phyloP scores from a whole-genome alignment of 2,797 vertebrate species.

The Capromys pilorides region DNA sequence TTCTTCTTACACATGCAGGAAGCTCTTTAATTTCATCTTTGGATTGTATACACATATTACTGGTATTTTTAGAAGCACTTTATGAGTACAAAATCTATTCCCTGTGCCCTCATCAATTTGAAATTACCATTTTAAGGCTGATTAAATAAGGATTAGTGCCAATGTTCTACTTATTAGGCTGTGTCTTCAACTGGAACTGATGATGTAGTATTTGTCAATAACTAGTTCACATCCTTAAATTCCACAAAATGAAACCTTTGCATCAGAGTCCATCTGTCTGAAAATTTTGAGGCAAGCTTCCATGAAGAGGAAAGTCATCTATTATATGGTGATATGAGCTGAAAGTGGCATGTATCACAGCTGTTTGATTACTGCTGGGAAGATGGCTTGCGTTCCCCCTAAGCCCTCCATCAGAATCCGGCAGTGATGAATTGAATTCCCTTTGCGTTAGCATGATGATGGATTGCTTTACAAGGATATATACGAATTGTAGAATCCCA shows the following conservation, averaged over 20 bases:
- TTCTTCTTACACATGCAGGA: slow-evolving; percentile 72
- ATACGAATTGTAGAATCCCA: slow-evolving; percentile 81
- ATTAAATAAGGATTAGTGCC: slow-evolving; percentile 91
- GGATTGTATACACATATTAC: slow-evolving; percentile 79
- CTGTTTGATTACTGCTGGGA: slow-evolving; percentile 87
- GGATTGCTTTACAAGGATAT: slow-evolving; percentile 82
- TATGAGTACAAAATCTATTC: slow-evolving; percentile 88
- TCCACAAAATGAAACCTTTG: slow-evolving; percentile 84
- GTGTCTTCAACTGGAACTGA: slow-evolving; percentile 89
- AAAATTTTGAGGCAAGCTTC: slow-evolving; percentile 83
- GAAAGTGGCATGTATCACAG: slow-evolving; percentile 88
- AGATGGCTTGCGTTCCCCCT: slow-evolving; percentile 84
- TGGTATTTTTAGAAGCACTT: slow-evolving; percentile 87
- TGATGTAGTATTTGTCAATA: slow-evolving; percentile 90
- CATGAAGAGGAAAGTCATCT: slow-evolving; percentile 85
- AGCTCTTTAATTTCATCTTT: slow-evolving; percentile 85
- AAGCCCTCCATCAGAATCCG: slow-evolving; percentile 85
- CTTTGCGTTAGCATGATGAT: slow-evolving; percentile 85
- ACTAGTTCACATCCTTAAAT: slow-evolving; percentile 87
- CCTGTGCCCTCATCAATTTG: slow-evolving; percentile 88
- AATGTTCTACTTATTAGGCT: slow-evolving; percentile 91
- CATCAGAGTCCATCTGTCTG: slow-evolving; percentile 85
- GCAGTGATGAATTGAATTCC: slow-evolving; percentile 87
- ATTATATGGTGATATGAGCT: slow-evolving; percentile 85
- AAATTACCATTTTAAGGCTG: slow-evolving; percentile 91